These are phyloP conservation scores for Oriolus oriolus DNA, from an alignment of 2,113 vertebrate genomes.

Conservation along the genomic window DNA sequence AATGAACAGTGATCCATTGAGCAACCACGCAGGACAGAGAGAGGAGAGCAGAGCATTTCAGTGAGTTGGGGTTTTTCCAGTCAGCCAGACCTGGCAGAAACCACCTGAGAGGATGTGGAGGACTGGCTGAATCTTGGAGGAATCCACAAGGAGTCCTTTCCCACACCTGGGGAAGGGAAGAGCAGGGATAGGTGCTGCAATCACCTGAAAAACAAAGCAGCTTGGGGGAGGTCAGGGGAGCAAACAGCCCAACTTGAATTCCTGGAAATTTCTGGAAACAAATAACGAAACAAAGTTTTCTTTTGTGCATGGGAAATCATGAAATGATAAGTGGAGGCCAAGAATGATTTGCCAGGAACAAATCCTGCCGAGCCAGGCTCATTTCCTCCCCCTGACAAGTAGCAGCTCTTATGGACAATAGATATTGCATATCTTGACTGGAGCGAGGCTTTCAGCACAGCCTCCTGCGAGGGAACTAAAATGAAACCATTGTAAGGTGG, in stretches of 20 bases:
- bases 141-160: not conserved
- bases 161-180: not conserved
- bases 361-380: not conserved
- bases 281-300: not conserved
- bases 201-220: not conserved
- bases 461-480: not conserved
- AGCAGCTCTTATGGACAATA: constrained; percentile 9
- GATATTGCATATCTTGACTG: constrained; percentile 11
- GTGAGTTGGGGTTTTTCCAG: not conserved
- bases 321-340: constrained; percentile 23
- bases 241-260: not conserved
- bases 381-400: constrained; percentile 27
- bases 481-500: not conserved
- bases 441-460: not conserved
- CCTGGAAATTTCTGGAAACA: constrained; percentile 6
- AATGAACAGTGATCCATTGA: not conserved
- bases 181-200: not conserved
- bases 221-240: not conserved
- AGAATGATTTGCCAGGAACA: constrained; percentile 39
- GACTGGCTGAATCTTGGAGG: not conserved
- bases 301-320: constrained; percentile 21
- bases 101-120: accelerated
- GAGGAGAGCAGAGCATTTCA: not conserved
- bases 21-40: not conserved
- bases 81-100: not conserved